Base-by-base conservation (phyloP, 1,140 invertebrate genomes). In the Microplitis mediator region DNA sequence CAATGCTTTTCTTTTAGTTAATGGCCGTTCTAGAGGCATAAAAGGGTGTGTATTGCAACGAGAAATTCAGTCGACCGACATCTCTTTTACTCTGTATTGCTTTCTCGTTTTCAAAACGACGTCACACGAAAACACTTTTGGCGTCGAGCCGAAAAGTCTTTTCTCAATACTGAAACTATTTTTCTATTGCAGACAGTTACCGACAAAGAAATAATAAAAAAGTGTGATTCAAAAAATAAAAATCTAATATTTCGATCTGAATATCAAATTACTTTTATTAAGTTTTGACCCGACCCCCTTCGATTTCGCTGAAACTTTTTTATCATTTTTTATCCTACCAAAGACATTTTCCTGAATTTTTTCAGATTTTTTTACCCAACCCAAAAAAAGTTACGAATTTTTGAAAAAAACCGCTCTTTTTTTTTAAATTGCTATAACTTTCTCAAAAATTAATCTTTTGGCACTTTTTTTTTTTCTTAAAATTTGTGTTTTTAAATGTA, bases 11-110 rank as follows among this genome's bases (percentile, higher is more conserved):
- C 66, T 50, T 51, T 51, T 50, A 65, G 54, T 73, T 78, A 78
- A 78, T 78, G 77, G 75, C 74, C 73, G 73, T 78, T 78, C 73
- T 71, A 74, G 70, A 16, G 36, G 39, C 50, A 64, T 54, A 35
- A 64, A 68, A 69, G 60, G 60, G 62, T 71, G 34, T 45, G 62
- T 35, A 62, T 73, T 63, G 11, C 60, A 50, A 69, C 4, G 60
- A 39, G 50, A 58, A 68, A 66, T 58, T 35, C 63, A 63, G 65
- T 67, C 62, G 65, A 73, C 65, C 65, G 35, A 69, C 58, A 54
- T 62, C 50, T 68, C 35, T 45, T 54, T 68, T 31, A 32, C 35
- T 14, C 68, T 60, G 9, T 60, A 61, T 69, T 60, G 54, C 54
- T 52, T 52, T 66, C 52, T 54, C 32, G 13, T 51, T 52, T 39